A percentile compares a stretch with the other conserved stretches of the same genome.
These are phyloP conservation scores for Antennarius maculatus DNA, from an alignment of 2,797 vertebrate species.

Conservation along the genomic window DNA sequence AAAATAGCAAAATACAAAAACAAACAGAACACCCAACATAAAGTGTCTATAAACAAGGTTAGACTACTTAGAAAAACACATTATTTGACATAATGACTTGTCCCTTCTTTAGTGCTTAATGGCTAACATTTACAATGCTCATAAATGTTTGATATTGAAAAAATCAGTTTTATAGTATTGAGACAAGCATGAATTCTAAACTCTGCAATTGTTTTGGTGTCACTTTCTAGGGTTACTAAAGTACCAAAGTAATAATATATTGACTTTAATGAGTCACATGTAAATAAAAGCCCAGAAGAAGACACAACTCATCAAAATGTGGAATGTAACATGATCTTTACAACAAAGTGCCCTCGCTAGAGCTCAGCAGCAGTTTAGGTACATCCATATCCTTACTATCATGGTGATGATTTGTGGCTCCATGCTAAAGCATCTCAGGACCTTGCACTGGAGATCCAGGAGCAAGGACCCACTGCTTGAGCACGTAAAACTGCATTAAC, in stretches of 20 bases:
- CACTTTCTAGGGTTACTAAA: constrained; percentile 45
- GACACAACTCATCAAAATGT: constrained; percentile 39
- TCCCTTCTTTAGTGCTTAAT: constrained; percentile 57
- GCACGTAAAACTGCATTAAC: constrained; percentile 75
- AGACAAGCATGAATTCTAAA: constrained; percentile 50
- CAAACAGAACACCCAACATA: constrained; percentile 66
- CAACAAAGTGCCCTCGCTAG: constrained; percentile 26
- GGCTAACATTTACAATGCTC: constrained; percentile 58
- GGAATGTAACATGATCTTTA: constrained; percentile 36
- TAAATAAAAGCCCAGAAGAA: constrained; percentile 31
- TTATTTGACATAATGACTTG: constrained; percentile 56
- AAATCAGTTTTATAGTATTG: constrained; percentile 41
- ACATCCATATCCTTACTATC: constrained; percentile 39
- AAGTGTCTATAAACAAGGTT: constrained; percentile 65
- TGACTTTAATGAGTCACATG: constrained; percentile 30
- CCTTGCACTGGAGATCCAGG: constrained; percentile 46
- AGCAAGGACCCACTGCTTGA: constrained; percentile 64
- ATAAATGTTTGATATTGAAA: constrained; percentile 51
- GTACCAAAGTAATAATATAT: constrained; percentile 48
- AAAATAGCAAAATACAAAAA: constrained; percentile 59
- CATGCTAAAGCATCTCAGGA: constrained; percentile 42
- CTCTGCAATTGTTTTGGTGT: constrained; percentile 59
- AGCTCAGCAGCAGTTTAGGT: constrained; percentile 44
- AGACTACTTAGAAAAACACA: constrained; percentile 60
- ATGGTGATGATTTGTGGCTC: constrained; percentile 29